Evolutionary conservation across 2,888 invertebrate genomes (phyloP).

Genomic region (Acheta domesticus): DNA sequence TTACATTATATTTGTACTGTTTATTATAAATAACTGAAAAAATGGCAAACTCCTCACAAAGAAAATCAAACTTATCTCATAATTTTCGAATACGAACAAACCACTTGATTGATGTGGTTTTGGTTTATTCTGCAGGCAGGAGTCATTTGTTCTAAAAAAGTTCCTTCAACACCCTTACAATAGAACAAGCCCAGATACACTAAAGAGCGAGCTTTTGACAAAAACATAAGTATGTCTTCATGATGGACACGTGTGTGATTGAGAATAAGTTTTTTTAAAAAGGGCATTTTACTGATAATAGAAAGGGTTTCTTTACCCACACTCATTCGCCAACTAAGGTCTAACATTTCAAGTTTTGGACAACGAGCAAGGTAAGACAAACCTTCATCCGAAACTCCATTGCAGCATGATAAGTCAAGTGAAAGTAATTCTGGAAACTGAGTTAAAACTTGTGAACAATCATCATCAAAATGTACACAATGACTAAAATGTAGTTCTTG

Average conservation of each 20-base stretch:
- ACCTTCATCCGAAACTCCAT: neutral
- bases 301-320: neutral
- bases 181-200: neutral
- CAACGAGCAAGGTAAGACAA: neutral
- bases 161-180: neutral
- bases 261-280: neutral
- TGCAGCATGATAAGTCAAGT: neutral
- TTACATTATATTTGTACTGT: no score
- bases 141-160: neutral
- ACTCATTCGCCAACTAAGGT: neutral
- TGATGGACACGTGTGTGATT: neutral
- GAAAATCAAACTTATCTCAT: neutral
- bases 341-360: neutral
- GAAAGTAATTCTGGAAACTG: neutral
- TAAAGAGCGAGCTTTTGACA: neutral
- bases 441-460: neutral
- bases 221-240: neutral
- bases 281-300: neutral
- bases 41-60: no score
- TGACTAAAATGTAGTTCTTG: neutral
- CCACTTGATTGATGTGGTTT: neutral
- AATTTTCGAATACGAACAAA: neutral
- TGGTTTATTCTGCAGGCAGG: neutral
- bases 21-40: no score
- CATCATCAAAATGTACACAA: slow-evolving; percentile 2